Base-by-base conservation (phyloP, 2,113 vertebrate species). In the Sardina pilchardus region DNA sequence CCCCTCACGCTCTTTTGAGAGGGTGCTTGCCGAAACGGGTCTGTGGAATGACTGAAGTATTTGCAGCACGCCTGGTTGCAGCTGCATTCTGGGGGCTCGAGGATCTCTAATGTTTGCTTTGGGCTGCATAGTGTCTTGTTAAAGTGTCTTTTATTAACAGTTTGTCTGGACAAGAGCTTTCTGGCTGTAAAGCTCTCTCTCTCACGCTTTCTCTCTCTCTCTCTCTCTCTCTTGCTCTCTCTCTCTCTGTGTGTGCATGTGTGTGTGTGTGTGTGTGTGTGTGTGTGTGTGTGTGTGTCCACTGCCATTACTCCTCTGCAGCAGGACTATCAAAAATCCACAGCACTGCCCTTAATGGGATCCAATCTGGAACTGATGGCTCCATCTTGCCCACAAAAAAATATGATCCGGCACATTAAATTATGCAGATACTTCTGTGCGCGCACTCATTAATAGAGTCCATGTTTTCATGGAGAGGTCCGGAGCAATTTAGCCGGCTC, bases 121-220 rank as follows among this genome's bases (percentile, higher is more conserved):
- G 83, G 85, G 85, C 63, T 83, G 88, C 39, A 24, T 80, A 44
- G 75, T 84, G 86, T 88, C 88, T 87, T 89, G 82, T 88, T 86
- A 84, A 89, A 88, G 85, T 86, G 88, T 82, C 80, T 89, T 89
- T 87, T 90, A 85, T 90, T 87, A 86, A 85, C 88, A 89, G 85
- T 88, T 89, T 84, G 87, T 63, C 86, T 85, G 82, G 81, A 85
- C 63, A 81, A 88, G 47, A 82, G 85, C 83, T 88, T 75, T 43
- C 43, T 84, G 86, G 84, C 83, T 45, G 81, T 34, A 78, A 78
- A 78, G 71, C 30, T 5, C 71, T 16, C 71, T 16, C 71, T 78
- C 34, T 17, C 30, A 8, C 30, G 24, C 34, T 30, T 14, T 24
- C 5, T 48, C 3, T 71, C 1, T 26, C 45, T 24, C 47, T 45